Percentiles rank a stretch among this genome's conserved stretches.
Conservation (phyloP, 2,888 invertebrate genomes). For the Tetranychus piercei region DNA sequence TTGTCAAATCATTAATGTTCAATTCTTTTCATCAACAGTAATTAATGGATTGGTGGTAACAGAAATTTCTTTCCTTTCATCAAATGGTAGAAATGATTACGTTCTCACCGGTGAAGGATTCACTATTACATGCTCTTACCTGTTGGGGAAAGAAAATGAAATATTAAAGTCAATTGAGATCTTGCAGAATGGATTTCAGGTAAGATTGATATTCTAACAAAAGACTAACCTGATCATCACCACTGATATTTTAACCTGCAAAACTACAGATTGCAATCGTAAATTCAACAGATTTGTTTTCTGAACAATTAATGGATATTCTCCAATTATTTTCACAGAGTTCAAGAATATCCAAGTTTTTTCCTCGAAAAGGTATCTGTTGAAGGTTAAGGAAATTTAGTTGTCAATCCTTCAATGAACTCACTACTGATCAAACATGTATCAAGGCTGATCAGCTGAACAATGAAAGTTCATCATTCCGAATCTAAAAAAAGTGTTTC, state of each 20-base stretch:
- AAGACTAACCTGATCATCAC: neutral
- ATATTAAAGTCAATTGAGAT: constrained; percentile 25
- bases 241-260: neutral
- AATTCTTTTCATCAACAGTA: constrained; percentile 5
- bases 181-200: constrained; percentile 25
- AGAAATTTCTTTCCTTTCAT: constrained; percentile 23
- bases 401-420: no score
- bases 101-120: constrained; percentile 26
- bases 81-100: constrained; percentile 22
- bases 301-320: no score
- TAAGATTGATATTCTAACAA: constrained; percentile 10
- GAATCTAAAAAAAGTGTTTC: no score
- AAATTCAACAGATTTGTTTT: no score
- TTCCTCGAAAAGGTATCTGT: no score
- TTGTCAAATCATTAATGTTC: neutral
- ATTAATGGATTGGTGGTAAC: constrained; percentile 23
- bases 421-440: no score
- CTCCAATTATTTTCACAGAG: no score
- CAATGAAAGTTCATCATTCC: no score
- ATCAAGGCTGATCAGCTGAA: no score
- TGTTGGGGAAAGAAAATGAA: constrained; percentile 21
- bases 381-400: no score
- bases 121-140: constrained; percentile 25
- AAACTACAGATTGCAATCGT: neutral
- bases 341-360: no score